phyloP scores from a whole-genome alignment of 2,888 invertebrate species.

The Ceratothoa steindachneri region DNA sequence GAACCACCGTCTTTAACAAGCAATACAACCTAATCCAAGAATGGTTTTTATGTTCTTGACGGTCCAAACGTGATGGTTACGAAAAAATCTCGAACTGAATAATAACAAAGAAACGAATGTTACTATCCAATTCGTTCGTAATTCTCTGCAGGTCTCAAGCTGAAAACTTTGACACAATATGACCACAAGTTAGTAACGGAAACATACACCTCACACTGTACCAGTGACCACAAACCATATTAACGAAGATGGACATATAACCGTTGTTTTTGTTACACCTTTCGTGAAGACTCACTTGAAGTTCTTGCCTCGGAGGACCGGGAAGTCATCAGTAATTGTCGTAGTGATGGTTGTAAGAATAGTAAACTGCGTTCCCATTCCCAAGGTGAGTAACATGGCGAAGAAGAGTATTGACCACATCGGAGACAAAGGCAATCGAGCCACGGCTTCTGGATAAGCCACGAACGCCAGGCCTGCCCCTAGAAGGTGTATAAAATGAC shows the following conservation, averaged over 20 bases:
- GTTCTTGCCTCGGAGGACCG: slow-evolving; percentile 46
- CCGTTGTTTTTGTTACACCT: background rate
- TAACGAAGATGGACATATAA: background rate
- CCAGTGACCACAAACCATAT: background rate
- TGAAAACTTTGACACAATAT: slow-evolving; percentile 6
- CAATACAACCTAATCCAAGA: slow-evolving; percentile 18
- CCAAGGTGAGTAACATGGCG: slow-evolving; percentile 70
- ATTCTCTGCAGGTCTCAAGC: background rate
- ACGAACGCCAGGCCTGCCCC: slow-evolving; percentile 72
- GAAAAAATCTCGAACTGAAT: too few relatives aligned
- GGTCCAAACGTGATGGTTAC: too few relatives aligned
- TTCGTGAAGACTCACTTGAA: slow-evolving; percentile 46
- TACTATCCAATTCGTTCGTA: background rate
- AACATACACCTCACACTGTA: background rate
- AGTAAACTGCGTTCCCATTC: slow-evolving; percentile 64
- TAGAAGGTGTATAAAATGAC: slow-evolving; percentile 48
- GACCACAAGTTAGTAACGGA: background rate
- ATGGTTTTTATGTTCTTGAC: too few relatives aligned
- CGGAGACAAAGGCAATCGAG: slow-evolving; percentile 71
- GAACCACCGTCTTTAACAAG: slow-evolving; percentile 35
- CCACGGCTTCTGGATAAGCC: slow-evolving; percentile 75
- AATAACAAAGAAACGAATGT: too few relatives aligned
- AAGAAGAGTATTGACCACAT: slow-evolving; percentile 79
- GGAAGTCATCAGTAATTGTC: slow-evolving; percentile 55
- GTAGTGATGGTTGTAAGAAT: slow-evolving; percentile 59